phyloP scores from a whole-genome alignment of 2,888 invertebrate genomes.

The Pristionchus arcanus region DNA sequence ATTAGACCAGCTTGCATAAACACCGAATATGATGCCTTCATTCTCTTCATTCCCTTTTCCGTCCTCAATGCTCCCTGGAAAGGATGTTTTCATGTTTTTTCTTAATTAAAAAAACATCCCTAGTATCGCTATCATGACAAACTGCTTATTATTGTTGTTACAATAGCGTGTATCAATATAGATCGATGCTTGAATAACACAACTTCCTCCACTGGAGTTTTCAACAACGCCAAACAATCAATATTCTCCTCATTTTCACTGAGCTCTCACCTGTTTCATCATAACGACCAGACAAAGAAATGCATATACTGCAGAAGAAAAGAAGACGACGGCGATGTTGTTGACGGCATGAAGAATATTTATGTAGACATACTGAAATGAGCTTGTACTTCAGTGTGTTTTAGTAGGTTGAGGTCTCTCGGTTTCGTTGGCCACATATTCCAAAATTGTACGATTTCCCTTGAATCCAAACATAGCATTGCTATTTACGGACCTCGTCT shows the following conservation, averaged over 20 bases:
- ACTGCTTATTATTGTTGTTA: neutral
- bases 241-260: neutral
- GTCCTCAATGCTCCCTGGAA: slow-evolving; percentile 19
- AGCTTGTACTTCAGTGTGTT: neutral
- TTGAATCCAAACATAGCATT: neutral
- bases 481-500: slow-evolving; percentile 3
- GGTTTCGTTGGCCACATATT: neutral
- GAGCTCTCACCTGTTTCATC: neutral
- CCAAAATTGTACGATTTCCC: neutral
- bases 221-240: neutral
- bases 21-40: neutral
- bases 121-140: no score
- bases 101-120: no score
- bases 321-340: slow-evolving; percentile 27
- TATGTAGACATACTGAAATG: slow-evolving; percentile 19
- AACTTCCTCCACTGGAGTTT: no score
- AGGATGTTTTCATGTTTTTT: neutral
- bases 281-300: neutral
- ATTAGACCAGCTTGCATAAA: slow-evolving; percentile 32
- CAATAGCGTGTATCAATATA: neutral
- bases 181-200: no score
- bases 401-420: neutral
- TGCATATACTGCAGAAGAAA: neutral
- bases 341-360: slow-evolving; percentile 9
- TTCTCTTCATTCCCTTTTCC: neutral